phyloP scores from a whole-genome alignment of 2,113 vertebrate genomes.

The Lophochroa leadbeateri region DNA sequence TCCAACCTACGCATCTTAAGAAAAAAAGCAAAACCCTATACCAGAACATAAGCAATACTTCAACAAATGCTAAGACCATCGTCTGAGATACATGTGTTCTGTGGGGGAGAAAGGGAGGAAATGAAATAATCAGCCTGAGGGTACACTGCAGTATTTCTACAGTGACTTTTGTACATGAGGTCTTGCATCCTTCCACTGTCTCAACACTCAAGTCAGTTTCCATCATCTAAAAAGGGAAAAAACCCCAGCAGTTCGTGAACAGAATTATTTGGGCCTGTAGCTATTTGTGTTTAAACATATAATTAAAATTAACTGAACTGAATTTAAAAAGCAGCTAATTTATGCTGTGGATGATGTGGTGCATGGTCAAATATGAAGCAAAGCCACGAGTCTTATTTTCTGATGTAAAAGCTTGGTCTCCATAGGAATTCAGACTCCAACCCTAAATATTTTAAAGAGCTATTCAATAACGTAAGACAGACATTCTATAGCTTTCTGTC shows the following conservation, averaged over 20 bases:
- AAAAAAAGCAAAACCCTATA: background rate
- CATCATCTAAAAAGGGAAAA: background rate
- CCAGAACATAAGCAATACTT: background rate
- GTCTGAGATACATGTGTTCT: background rate
- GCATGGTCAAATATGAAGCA: background rate
- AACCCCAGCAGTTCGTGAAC: fast-evolving
- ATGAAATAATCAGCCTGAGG: background rate
- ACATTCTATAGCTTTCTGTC: background rate
- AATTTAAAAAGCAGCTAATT: background rate
- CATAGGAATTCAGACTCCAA: background rate
- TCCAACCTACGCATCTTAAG: background rate
- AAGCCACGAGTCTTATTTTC: background rate
- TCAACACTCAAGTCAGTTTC: background rate
- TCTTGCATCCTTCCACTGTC: background rate
- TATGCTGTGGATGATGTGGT: background rate
- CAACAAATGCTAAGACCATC: background rate
- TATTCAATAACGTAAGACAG: background rate
- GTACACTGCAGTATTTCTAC: background rate
- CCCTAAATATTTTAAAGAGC: background rate
- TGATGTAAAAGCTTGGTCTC: background rate
- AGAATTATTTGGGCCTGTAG: background rate
- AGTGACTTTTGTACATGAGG: background rate
- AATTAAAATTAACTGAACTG: background rate
- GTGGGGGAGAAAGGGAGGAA: background rate
- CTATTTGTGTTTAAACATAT: background rate